Evolutionary conservation across 2,797 vertebrate species (phyloP), one percentile per base, ranked within the genome.

Genomic region (Anguilla marmorata): DNA sequence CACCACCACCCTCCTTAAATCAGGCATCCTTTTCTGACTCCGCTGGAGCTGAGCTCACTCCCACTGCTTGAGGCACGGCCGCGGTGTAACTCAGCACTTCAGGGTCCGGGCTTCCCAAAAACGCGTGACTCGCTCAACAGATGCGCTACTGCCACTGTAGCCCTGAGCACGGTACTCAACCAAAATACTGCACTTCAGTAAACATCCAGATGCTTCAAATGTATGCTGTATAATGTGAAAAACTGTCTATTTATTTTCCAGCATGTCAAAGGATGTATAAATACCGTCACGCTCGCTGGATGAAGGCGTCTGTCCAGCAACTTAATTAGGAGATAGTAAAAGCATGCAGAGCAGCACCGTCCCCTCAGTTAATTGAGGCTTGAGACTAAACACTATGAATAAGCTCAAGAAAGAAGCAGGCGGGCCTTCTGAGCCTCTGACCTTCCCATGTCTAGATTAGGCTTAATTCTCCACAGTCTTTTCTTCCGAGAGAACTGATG

Each of bases 381-480:
- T 16, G 11, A 37, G 72, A 41, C 33, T 76, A 3, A 76, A 76
- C 69, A 33, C 69, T 74, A 74, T 2, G 72, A 60, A 8, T 63
- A 66, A 45, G 30, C 56, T 24, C 5, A 63, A 41, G 19, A 48
- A 41, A 63, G 41, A 72, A n/a, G 45, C 72, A 14, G 63, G 0
- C 63, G 63, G 63, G 19, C 24, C 60, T 74, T 27, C 85, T 5
- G 37, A 74, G 41, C 11, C 85, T 14, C 85, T 74, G 50, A 72
- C 74, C 72, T 86, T 86, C 72, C 45, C 41, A n/a, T 21, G 16
- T 33, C 45, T 30, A 21, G 24, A 37, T 30, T 30, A 45, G 45
- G 63, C 19, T 50, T 66, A 45, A 86, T 86, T 86, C 85, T 86
- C 66, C 66, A 74, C 2, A n/a, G 63, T 27, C 45, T 0, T 12